Evolutionary conservation across 2,888 invertebrate genomes (phyloP), one percentile per base, ranked within the genome.

Genomic region (Orthosia cruda): DNA sequence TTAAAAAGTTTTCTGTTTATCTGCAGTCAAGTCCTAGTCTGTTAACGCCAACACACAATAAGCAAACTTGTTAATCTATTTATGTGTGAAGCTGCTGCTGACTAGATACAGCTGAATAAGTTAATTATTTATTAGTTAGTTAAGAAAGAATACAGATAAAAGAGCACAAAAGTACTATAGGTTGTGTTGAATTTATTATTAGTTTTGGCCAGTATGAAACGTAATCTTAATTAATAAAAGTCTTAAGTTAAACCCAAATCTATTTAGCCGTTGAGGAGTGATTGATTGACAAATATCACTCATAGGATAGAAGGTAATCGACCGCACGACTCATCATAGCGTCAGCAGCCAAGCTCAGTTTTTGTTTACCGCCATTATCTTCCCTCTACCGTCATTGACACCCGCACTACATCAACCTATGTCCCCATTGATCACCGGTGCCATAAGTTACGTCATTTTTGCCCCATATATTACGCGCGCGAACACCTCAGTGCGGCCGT

Each of bases 361-460:
- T 74, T 49, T 75, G 40, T 32, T 40, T 47, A 45, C 12, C 18
- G 23, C 55, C 18, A 55, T 77, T 63, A 68, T 77, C 50, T 40
- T 16, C 15, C 7, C 15, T 66, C 59, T 68, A 45, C 62, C 20
- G 55, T 57, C 68, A 62, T 57, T 49, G 57, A 26, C 62, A 55
- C 26, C 16, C 45, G 49, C 75, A 80, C 63, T 68, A 71, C 26
- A 59, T 61, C 55, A 45, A 80, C 54, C 45, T 55, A 61, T 20
- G 80, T 72, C 54, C 40, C 57, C 76, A 86, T 85, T 73, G 81
- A 84, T 87, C 87, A 76, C 62, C 45, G 20, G 61, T 57, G 72
- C 74, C 71, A 81, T 26, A 26, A 1, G 66, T 73, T 70, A 74
- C 72, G 84, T 84, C 70, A 84, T 82, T 87, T 82, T 84, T 87